phyloP scores from a whole-genome alignment of 2,888 invertebrate species.

The Ceraclea dissimilis region DNA sequence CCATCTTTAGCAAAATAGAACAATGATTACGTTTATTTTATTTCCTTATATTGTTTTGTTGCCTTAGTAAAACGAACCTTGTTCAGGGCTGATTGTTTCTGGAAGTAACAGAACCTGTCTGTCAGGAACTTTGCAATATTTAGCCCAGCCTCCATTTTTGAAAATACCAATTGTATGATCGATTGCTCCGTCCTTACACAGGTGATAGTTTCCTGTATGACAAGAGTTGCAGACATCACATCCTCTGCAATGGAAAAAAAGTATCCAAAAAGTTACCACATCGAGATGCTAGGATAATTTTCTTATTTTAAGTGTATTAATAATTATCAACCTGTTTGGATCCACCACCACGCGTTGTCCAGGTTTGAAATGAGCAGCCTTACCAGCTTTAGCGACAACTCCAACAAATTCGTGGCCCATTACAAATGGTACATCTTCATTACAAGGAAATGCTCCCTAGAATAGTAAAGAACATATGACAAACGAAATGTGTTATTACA shows the following conservation, averaged over 20 bases:
- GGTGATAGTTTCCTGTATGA: constrained; percentile 56
- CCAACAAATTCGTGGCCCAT: constrained; percentile 67
- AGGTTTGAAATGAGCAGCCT: constrained; percentile 49
- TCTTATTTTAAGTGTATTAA: background rate
- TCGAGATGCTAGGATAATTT: background rate
- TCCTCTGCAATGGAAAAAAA: constrained; percentile 41
- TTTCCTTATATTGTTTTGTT: too few relatives aligned
- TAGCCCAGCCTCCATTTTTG: constrained; percentile 62
- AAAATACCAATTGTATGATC: constrained; percentile 59
- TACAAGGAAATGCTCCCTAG: constrained; percentile 62
- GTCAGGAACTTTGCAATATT: constrained; percentile 54
- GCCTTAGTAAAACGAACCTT: constrained; percentile 46
- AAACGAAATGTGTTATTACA: too few relatives aligned
- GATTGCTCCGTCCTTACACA: constrained; percentile 53
- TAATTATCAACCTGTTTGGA: constrained; percentile 51
- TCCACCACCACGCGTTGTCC: constrained; percentile 63
- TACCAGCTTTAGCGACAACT: constrained; percentile 49
- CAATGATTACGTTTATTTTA: background rate
- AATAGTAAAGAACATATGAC: constrained; percentile 5
- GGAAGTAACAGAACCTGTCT: constrained; percentile 54
- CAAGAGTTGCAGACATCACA: constrained; percentile 57
- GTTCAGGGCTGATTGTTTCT: constrained; percentile 47
- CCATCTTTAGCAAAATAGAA: background rate
- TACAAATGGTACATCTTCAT: constrained; percentile 43
- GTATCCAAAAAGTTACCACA: background rate